phyloP scores from a whole-genome alignment of 1,140 invertebrate species.

The Tetramorium alpestre region DNA sequence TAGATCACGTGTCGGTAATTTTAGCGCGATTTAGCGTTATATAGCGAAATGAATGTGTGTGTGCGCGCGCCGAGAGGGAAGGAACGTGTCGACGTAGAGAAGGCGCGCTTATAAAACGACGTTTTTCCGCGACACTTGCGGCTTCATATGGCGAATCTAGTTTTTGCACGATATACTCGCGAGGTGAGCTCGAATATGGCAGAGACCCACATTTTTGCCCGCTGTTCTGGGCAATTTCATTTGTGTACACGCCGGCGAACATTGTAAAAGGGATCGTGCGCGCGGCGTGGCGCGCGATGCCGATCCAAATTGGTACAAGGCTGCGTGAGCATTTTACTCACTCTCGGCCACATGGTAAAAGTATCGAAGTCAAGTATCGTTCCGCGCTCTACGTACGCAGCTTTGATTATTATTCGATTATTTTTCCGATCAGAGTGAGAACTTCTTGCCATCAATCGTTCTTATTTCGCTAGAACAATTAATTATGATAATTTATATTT shows the following conservation, averaged over 20 bases:
- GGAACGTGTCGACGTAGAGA: slow-evolving; percentile 44
- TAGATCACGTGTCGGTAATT: neutral
- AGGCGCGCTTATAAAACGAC: slow-evolving; percentile 47
- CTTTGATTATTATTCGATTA: slow-evolving; percentile 66
- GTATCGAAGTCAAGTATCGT: slow-evolving; percentile 66
- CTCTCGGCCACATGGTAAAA: slow-evolving; percentile 72
- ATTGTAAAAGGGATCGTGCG: slow-evolving; percentile 71
- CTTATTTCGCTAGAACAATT: neutral
- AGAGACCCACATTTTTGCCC: slow-evolving; percentile 61
- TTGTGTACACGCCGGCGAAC: slow-evolving; percentile 57
- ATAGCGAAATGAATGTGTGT: neutral
- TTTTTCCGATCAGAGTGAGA: slow-evolving; percentile 56
- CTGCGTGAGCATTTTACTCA: slow-evolving; percentile 72
- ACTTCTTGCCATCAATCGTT: slow-evolving; percentile 37
- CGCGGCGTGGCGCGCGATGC: slow-evolving; percentile 50
- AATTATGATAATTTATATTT: no score
- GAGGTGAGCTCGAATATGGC: slow-evolving; percentile 48
- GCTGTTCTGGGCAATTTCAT: slow-evolving; percentile 62
- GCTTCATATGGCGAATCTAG: slow-evolving; percentile 51
- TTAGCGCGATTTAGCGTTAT: slow-evolving; percentile 1
- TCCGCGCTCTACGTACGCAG: slow-evolving; percentile 6
- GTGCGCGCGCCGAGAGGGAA: neutral
- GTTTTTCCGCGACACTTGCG: slow-evolving; percentile 43
- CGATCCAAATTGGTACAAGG: slow-evolving; percentile 77
- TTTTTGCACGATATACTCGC: slow-evolving; percentile 55